phyloP scores from a whole-genome alignment of 2,797 vertebrate species.

The Craterocephalus amniculus region DNA sequence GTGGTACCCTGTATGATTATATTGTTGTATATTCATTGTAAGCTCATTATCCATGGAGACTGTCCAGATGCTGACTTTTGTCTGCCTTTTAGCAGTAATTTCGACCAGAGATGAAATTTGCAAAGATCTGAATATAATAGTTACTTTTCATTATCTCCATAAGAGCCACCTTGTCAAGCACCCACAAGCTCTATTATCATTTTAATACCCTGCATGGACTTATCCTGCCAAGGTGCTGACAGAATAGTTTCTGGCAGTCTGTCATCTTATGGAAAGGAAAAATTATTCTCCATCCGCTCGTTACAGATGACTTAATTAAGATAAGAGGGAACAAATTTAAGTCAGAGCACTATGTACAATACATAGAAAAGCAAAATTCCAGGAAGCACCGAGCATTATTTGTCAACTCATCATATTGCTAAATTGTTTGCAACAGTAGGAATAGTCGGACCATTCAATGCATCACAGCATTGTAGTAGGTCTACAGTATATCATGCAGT shows the following conservation, averaged over 20 bases:
- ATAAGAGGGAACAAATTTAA: constrained; percentile 73
- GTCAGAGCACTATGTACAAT: constrained; percentile 54
- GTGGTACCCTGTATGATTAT: constrained; percentile 40
- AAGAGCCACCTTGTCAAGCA: constrained; percentile 72
- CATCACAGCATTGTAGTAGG: constrained; percentile 23
- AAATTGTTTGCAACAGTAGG: constrained; percentile 41
- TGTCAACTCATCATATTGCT: constrained; percentile 58
- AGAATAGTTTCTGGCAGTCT: constrained; percentile 77
- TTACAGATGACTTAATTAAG: constrained; percentile 76
- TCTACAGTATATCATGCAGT: constrained; percentile 29
- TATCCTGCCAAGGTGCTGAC: constrained; percentile 80
- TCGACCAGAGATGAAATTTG: constrained; percentile 57
- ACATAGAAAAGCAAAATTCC: constrained; percentile 61
- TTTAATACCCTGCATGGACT: constrained; percentile 74
- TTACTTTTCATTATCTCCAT: constrained; percentile 74
- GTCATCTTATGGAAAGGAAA: constrained; percentile 63
- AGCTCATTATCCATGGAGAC: constrained; percentile 51
- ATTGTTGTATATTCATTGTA: constrained; percentile 31
- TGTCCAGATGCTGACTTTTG: constrained; percentile 68
- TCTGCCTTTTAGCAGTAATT: constrained; percentile 61
- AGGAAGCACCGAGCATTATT: constrained; percentile 53
- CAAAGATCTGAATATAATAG: constrained; percentile 71
- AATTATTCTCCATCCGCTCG: constrained; percentile 75
- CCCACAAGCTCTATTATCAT: constrained; percentile 76
- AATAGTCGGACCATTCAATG: constrained; percentile 31